Evolutionary conservation across 2,888 invertebrate genomes (phyloP).

Genomic region (Syrista parreyssii): DNA sequence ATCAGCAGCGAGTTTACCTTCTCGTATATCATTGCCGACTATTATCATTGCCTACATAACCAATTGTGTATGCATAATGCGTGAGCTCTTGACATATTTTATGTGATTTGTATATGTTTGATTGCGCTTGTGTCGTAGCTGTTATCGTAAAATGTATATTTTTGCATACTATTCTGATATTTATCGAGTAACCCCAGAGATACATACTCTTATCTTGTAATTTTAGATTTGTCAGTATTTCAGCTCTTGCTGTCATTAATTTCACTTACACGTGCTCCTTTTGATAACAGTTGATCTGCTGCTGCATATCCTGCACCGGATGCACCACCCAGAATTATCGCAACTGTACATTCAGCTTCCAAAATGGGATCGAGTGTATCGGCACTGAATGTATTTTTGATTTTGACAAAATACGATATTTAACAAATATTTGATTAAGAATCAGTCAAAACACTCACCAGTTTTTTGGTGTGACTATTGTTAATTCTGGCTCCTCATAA

Average conservation of each 20-base stretch:
- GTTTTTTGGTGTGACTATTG: slow-evolving; percentile 25
- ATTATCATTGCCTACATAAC: slow-evolving; percentile 51
- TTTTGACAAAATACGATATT: no score
- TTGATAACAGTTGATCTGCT: slow-evolving; percentile 64
- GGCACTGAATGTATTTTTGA: slow-evolving; percentile 1
- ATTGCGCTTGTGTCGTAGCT: no score
- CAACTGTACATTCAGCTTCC: slow-evolving; percentile 59
- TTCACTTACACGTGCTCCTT: slow-evolving; percentile 58
- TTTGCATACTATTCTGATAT: no score
- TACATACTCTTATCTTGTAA: no score
- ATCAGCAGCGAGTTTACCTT: slow-evolving; percentile 53
- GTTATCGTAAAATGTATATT: no score
- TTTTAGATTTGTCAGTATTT: no score
- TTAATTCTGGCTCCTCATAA: no score
- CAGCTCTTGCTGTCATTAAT: neutral
- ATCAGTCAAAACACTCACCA: slow-evolving; percentile 21
- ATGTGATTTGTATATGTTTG: no score
- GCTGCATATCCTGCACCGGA: slow-evolving; percentile 66
- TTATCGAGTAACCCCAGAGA: no score
- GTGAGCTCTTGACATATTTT: no score
- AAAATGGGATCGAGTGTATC: slow-evolving; percentile 23
- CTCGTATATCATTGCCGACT: slow-evolving; percentile 51
- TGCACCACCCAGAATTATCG: slow-evolving; percentile 67
- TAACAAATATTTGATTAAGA: neutral
- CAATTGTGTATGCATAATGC: neutral